Evolutionary conservation across 2,888 invertebrate species (phyloP).

Genomic region (Nebria brevicollis): DNA sequence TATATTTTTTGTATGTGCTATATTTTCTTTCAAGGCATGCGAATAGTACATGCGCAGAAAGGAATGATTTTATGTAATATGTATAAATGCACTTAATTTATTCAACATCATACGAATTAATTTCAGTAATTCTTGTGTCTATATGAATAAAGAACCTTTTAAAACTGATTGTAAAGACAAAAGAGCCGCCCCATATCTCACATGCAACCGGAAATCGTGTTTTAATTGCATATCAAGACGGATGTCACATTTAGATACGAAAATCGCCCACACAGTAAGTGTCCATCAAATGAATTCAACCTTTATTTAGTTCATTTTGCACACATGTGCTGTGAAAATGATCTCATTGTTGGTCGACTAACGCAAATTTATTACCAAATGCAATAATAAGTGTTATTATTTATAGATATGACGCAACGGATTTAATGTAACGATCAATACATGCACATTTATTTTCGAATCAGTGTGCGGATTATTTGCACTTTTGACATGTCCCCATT

Average conservation of each 20-base stretch:
- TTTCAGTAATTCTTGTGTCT: neutral
- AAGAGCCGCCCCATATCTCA: constrained; percentile 16
- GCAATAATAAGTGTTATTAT: constrained; percentile 4
- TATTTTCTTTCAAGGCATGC: neutral
- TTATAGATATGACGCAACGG: neutral
- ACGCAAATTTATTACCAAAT: constrained; percentile 12
- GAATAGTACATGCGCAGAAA: too few relatives aligned
- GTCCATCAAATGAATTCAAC: constrained; percentile 22
- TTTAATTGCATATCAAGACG: constrained; percentile 40
- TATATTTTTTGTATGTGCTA: neutral
- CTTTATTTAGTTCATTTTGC: constrained; percentile 19
- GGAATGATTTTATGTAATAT: too few relatives aligned
- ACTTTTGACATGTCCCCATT: constrained; percentile 24
- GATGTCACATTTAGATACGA: constrained; percentile 42
- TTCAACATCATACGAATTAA: neutral
- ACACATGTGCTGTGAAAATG: constrained; percentile 3
- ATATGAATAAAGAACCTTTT: neutral
- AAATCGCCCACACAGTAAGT: constrained; percentile 35
- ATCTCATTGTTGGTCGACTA: constrained; percentile 3
- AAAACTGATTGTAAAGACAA: constrained; percentile 35
- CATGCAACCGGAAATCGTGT: constrained; percentile 41
- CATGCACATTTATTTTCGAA: constrained; percentile 12
- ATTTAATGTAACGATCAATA: constrained; percentile 8
- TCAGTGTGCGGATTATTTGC: constrained; percentile 17
- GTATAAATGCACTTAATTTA: neutral